Evolutionary conservation across 2,113 vertebrate species (phyloP).

Genomic region (Carassius auratus): DNA sequence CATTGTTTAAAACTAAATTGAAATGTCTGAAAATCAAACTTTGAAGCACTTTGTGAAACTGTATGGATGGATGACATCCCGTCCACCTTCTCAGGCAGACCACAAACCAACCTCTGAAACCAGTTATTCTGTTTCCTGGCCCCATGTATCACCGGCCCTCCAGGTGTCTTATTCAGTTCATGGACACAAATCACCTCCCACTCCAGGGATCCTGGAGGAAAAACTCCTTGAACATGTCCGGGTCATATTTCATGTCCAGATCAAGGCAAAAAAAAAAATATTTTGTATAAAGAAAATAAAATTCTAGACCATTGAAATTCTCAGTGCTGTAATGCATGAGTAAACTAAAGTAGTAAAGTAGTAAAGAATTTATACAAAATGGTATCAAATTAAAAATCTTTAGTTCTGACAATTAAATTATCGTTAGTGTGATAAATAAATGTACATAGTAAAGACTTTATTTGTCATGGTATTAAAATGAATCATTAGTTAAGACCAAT

Average conservation of each 20-base stretch:
- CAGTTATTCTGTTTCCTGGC: constrained; percentile 23
- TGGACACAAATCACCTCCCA: neutral
- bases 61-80: neutral
- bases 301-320: neutral
- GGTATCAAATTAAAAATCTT: neutral
- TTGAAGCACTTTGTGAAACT: neutral
- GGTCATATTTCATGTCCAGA: neutral
- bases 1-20: neutral
- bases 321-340: neutral
- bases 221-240: neutral
- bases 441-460: neutral
- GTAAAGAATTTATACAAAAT: neutral
- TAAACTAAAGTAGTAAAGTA: neutral
- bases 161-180: constrained; percentile 22
- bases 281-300: neutral
- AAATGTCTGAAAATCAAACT: neutral
- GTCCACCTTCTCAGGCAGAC: constrained; percentile 26
- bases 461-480: neutral
- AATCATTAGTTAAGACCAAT: neutral
- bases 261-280: neutral
- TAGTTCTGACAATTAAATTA: neutral
- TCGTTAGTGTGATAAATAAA: neutral
- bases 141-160: neutral
- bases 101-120: neutral
- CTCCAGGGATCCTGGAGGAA: neutral